A percentile compares a stretch with the other conserved stretches of the same genome.
Conservation (phyloP, 2,113 vertebrate genomes). For the Trogon melanurus region DNA sequence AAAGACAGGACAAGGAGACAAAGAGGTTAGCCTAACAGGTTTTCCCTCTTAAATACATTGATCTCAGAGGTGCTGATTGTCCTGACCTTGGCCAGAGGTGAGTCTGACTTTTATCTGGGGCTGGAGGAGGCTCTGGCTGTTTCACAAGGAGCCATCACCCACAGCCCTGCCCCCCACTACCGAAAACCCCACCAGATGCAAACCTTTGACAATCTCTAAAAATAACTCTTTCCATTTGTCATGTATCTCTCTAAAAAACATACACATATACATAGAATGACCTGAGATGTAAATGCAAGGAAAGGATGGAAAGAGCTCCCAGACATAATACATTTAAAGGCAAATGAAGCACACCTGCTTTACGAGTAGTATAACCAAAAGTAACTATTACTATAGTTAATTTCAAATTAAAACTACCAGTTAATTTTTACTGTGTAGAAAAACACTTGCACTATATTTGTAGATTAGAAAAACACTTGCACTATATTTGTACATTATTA, state of each 20-base stretch:
- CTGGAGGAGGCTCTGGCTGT: too few relatives aligned
- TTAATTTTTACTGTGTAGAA: neutral
- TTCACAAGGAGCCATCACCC: too few relatives aligned
- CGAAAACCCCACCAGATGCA: too few relatives aligned
- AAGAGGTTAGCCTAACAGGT: too few relatives aligned
- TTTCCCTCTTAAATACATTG: too few relatives aligned
- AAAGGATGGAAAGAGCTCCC: neutral
- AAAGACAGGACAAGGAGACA: too few relatives aligned
- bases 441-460: neutral
- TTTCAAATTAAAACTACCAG: neutral
- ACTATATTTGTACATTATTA: neutral
- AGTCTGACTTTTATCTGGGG: too few relatives aligned
- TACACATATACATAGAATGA: neutral
- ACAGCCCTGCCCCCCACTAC: too few relatives aligned
- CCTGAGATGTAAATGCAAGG: neutral
- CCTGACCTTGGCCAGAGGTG: too few relatives aligned
- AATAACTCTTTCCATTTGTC: neutral
- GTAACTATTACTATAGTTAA: neutral
- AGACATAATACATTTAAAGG: neutral
- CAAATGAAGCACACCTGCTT: neutral
- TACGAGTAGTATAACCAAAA: neutral
- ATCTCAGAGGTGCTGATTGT: too few relatives aligned
- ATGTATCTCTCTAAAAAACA: neutral
- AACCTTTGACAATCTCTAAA: neutral
- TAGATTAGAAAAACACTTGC: neutral